These are phyloP conservation scores for Dolichallabes microphthalmus DNA, from an alignment of 2,113 vertebrate genomes.

Conservation along the genomic window DNA sequence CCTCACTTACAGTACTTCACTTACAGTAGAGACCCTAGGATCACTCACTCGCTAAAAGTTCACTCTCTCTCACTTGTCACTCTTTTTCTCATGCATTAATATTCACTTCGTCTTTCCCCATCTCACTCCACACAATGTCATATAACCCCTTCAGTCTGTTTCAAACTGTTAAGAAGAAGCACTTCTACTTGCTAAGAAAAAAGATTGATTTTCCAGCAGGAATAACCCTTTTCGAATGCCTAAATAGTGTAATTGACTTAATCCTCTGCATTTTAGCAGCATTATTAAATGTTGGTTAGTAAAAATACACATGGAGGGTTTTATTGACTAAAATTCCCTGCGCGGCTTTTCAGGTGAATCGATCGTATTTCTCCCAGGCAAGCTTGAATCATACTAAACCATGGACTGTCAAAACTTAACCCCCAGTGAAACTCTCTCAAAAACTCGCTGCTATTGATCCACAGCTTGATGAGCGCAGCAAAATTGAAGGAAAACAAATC, in stretches of 20 bases:
- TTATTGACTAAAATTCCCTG: conserved; percentile 56
- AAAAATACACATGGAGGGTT: conserved; percentile 49
- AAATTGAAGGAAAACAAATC: conserved; percentile 45
- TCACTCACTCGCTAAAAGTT: not conserved
- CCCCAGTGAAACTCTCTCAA: conserved; percentile 52
- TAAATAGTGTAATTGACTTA: conserved; percentile 52
- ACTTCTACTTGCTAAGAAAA: not conserved
- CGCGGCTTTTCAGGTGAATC: conserved; percentile 56
- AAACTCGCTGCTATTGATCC: conserved; percentile 55
- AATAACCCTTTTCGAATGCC: conserved; percentile 37
- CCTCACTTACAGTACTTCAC: too few species aligned
- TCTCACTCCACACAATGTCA: not conserved
- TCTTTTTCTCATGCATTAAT: not conserved
- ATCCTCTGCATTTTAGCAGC: conserved; percentile 50
- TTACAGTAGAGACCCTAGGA: too few species aligned
- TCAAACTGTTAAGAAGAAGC: conserved; percentile 3
- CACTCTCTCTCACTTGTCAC: not conserved
- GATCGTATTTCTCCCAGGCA: conserved; percentile 51
- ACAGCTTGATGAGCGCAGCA: conserved; percentile 42
- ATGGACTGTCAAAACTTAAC: conserved; percentile 56
- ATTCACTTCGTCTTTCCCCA: not conserved
- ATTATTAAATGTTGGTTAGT: conserved; percentile 52
- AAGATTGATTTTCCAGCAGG: conserved; percentile 12
- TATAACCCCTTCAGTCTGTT: not conserved
- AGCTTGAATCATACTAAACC: conserved; percentile 59